phyloP scores from a whole-genome alignment of 2,113 vertebrate genomes.

The Megaceryle torquata region DNA sequence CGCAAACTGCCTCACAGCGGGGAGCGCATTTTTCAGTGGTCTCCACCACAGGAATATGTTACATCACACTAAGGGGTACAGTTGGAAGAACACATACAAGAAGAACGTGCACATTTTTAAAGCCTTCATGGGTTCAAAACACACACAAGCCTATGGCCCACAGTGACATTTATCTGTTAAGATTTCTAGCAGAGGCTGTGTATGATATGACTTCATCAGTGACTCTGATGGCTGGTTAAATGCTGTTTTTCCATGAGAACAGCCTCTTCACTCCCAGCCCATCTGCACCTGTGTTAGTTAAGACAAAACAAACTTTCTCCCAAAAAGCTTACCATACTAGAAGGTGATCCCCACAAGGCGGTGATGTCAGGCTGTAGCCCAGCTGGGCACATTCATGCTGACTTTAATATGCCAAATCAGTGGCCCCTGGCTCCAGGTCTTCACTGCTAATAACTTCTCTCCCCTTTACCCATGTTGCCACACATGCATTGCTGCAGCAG shows the following conservation, averaged over 20 bases:
- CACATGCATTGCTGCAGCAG: neutral
- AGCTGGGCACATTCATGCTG: neutral
- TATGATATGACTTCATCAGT: neutral
- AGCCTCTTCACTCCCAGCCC: neutral
- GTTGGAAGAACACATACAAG: neutral
- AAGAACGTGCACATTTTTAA: neutral
- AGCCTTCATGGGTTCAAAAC: neutral
- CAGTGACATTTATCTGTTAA: neutral
- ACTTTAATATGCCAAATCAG: neutral
- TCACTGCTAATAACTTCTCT: neutral
- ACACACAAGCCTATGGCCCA: neutral
- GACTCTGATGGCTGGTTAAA: neutral
- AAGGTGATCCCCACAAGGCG: neutral
- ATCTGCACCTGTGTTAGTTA: neutral
- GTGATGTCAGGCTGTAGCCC: neutral
- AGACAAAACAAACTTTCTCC: neutral
- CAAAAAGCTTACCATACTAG: neutral
- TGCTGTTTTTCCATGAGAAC: neutral
- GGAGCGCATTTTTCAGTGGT: neutral
- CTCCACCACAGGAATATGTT: neutral
- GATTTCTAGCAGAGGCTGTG: neutral
- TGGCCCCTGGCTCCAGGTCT: neutral
- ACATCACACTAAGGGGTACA: neutral
- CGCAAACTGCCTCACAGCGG: neutral
- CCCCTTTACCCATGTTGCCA: neutral